phyloP scores from a whole-genome alignment of 1,140 invertebrate genomes.

The Drosophila carrolli region DNA sequence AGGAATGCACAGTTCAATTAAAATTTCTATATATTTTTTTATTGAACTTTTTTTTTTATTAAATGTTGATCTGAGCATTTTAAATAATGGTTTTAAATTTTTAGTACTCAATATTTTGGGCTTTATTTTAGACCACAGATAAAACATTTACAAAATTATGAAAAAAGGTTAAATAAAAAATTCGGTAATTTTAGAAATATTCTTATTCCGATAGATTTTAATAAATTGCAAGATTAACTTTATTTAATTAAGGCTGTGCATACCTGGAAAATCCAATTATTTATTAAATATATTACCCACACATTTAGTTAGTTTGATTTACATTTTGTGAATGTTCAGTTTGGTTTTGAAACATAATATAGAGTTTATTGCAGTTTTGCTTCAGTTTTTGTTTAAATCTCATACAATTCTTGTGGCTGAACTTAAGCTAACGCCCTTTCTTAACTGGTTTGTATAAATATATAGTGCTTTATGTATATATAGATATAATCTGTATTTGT shows the following conservation, averaged over 20 bases:
- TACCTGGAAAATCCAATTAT: not conserved
- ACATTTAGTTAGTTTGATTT: constrained; percentile 44
- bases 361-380: constrained; percentile 67
- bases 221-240: too few species aligned
- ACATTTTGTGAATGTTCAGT: constrained; percentile 39
- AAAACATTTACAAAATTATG: too few species aligned
- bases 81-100: not conserved
- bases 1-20: constrained; percentile 19
- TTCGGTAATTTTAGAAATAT: too few species aligned
- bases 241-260: constrained; percentile 5
- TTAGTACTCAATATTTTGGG: not conserved
- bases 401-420: constrained; percentile 68
- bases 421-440: constrained; percentile 53
- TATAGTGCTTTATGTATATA: constrained; percentile 61
- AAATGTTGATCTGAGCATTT: not conserved
- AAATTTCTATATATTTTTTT: not conserved
- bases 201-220: too few species aligned
- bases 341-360: constrained; percentile 60
- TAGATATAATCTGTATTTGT: constrained; percentile 45
- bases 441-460: constrained; percentile 63
- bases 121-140: too few species aligned
- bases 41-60: not conserved
- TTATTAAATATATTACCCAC: constrained; percentile 27
- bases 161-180: too few species aligned
- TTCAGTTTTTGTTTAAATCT: constrained; percentile 53